Evolutionary conservation across 2,888 invertebrate species (phyloP), one percentile per base, ranked within the genome.

Genomic region (Lepetodrilus schrolli): DNA sequence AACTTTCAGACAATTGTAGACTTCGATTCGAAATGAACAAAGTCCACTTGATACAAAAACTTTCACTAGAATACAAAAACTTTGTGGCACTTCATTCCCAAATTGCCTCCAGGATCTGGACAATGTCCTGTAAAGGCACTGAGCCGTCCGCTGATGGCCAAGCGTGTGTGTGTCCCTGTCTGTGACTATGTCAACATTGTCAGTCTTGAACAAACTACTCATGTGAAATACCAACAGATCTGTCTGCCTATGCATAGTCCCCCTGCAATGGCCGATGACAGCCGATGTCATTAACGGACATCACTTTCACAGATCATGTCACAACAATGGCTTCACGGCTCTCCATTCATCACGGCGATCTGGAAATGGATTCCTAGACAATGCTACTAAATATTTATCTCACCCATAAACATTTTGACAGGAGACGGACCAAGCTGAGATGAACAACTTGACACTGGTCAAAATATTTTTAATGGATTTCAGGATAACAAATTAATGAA

Each of bases 401-500:
- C 30, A 17, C 7, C 34, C 17, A 34, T 30, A 58, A 58, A 58
- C 58, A 58, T 58, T 58, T 30, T 34, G 58, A 58, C 17, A 34
- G 58, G 34, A 23, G 34, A 58, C 17, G 21, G 17, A n/a, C 48
- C 17, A 48, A 48, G 20, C 20, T 48, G 48, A 58, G 34, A 17
- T 30, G 34, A 30, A 26, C 26, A 58, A 58, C n/a, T 58, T 58
- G 58, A 58, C 58, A 58, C 58, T 30, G 26, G 34, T 13, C 26
- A 58, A 58, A 58, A 58, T 58, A 58, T 58, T 58, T 34, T 34
- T 13, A 58, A 30, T 58, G 58, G 58, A 17, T n/a, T 58, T 58
- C 17, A 58, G 34, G 17, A 23, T 30, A 58, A 58, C 30, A 58
- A 58, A 30, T 17, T 30, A 58, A 58, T 58, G 26, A 21, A 58